These are phyloP conservation scores for Lagopus leucura DNA, from an alignment of 2,113 vertebrate genomes.

Conservation along the genomic window DNA sequence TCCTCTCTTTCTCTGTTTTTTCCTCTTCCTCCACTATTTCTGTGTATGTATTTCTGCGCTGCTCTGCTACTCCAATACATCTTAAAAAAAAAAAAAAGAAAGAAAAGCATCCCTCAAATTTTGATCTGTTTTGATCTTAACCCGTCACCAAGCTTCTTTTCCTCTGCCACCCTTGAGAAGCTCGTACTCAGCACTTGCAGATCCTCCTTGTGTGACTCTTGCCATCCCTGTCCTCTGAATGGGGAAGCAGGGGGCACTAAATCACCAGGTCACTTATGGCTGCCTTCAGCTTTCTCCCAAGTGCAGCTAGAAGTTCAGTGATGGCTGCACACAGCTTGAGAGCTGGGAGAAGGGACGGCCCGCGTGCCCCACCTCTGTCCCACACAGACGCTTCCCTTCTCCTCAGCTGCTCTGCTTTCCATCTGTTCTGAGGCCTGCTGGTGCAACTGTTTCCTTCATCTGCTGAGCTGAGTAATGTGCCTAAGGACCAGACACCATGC, in stretches of 20 bases:
- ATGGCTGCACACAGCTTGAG: not conserved
- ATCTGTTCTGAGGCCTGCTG: slow-evolving; percentile 68
- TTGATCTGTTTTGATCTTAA: not conserved
- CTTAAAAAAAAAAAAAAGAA: not conserved
- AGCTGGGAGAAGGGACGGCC: not conserved
- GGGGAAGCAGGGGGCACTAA: slow-evolving; percentile 28
- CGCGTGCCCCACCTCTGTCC: slow-evolving; percentile 29
- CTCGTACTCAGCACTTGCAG: not conserved
- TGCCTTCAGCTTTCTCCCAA: slow-evolving; percentile 7
- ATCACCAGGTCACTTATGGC: not conserved
- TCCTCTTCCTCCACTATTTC: not conserved
- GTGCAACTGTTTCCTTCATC: slow-evolving; percentile 67
- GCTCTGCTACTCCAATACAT: not conserved
- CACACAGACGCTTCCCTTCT: slow-evolving; percentile 54
- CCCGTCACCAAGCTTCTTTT: not conserved
- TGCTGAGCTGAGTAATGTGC: slow-evolving; percentile 25
- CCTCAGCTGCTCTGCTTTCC: slow-evolving; percentile 72
- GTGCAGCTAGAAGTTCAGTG: not conserved
- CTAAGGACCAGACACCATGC: slow-evolving; percentile 44
- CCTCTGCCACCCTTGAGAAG: not conserved
- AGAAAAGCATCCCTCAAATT: not conserved
- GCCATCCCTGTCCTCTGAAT: not conserved
- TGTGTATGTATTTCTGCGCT: not conserved
- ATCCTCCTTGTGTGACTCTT: not conserved
- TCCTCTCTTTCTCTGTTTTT: not conserved